These are phyloP conservation scores for Ormyrus thymus DNA, from an alignment of 2,888 invertebrate species.

Conservation along the genomic window DNA sequence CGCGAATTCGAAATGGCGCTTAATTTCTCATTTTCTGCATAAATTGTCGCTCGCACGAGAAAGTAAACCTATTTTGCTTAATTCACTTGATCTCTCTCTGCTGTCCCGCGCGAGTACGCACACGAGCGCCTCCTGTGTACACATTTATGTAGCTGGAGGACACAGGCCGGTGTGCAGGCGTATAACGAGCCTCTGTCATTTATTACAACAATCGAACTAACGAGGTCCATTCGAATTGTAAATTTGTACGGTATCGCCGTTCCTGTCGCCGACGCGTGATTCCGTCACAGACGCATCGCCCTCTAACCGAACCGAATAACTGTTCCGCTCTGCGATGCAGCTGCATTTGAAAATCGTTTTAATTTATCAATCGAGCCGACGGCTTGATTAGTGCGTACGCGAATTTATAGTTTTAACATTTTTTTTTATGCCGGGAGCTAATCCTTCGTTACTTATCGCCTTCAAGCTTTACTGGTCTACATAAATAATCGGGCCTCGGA, in stretches of 20 bases:
- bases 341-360: constrained; percentile 11
- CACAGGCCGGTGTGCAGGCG: background rate
- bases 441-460: too few relatives aligned
- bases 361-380: background rate
- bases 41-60: constrained; percentile 3
- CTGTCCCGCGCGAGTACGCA: background rate
- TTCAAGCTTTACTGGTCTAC: too few relatives aligned
- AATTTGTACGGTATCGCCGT: constrained; percentile 16
- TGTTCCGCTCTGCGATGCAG: background rate
- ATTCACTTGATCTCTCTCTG: constrained; percentile 8
- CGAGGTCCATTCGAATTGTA: constrained; percentile 35
- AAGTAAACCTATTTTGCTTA: constrained; percentile 19
- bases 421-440: too few relatives aligned
- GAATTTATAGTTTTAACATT: too few relatives aligned
- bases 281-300: background rate
- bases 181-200: constrained; percentile 23
- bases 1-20: background rate
- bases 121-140: background rate
- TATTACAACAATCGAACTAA: constrained; percentile 35
- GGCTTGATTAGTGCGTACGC: background rate
- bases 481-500: too few relatives aligned
- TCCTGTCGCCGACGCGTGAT: constrained; percentile 12
- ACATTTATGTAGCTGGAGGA: background rate
- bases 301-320: background rate
- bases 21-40: constrained; percentile 13